A percentile compares a stretch with the other conserved stretches of the same genome.
Evolutionary conservation across 2,113 vertebrate species (phyloP).

Genomic region (Psittacula cyanocephala): DNA sequence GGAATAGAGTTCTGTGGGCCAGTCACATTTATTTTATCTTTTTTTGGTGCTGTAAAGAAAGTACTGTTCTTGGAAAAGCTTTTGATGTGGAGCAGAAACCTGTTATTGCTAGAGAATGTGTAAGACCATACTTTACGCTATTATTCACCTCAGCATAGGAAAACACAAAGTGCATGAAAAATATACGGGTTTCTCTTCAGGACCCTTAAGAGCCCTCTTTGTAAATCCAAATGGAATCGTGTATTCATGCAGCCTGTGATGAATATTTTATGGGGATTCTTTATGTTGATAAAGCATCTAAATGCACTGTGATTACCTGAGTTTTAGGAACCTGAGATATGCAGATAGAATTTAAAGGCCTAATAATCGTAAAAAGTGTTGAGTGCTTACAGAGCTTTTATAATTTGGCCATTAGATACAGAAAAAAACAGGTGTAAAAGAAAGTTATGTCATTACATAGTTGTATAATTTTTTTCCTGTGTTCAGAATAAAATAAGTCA

Average conservation of each 20-base stretch:
- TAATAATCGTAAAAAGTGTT: neutral
- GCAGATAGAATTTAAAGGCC: neutral
- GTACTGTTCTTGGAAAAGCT: neutral
- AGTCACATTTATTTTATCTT: neutral
- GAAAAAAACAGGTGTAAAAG: neutral
- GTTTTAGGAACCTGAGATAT: neutral
- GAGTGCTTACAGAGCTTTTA: neutral
- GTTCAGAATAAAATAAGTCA: neutral
- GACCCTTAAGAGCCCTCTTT: neutral
- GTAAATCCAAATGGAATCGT: neutral
- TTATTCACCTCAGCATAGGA: slow-evolving; percentile 12
- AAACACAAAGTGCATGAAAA: neutral
- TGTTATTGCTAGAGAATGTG: slow-evolving; percentile 10
- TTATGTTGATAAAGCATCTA: neutral
- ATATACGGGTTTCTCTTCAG: neutral
- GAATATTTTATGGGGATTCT: neutral
- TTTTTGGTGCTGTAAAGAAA: neutral
- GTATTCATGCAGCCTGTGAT: neutral
- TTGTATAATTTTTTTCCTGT: neutral
- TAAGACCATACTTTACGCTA: neutral
- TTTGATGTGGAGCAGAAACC: neutral
- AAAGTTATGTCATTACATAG: neutral
- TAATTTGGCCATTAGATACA: neutral
- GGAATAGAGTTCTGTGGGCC: neutral
- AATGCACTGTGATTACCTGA: neutral